These are phyloP conservation scores for Phyllopteryx taeniolatus DNA, from an alignment of 2,113 vertebrate genomes.

Conservation along the genomic window DNA sequence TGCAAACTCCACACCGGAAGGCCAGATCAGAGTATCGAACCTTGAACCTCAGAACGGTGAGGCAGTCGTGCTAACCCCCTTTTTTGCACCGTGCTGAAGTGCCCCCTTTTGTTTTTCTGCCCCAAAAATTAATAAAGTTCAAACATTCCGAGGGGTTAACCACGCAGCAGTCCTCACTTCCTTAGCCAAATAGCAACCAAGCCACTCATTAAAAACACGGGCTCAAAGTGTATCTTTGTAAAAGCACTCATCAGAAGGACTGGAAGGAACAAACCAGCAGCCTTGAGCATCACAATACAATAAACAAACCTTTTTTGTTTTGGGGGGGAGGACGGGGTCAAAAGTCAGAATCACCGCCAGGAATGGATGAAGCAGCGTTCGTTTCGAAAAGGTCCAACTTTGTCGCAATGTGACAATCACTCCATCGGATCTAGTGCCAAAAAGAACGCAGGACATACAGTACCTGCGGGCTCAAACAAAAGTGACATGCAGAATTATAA, in stretches of 20 bases:
- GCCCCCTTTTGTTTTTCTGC: too few relatives aligned
- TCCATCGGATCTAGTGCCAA: constrained; percentile 43
- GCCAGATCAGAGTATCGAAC: too few relatives aligned
- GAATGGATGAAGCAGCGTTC: constrained; percentile 5
- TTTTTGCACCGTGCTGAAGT: too few relatives aligned
- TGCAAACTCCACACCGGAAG: too few relatives aligned
- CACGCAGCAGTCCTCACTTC: constrained; percentile 17
- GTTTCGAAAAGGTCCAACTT: neutral
- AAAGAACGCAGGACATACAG: constrained; percentile 19
- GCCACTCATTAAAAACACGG: constrained; percentile 31
- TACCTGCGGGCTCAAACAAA: constrained; percentile 52
- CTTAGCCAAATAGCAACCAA: constrained; percentile 31
- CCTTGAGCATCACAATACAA: neutral
- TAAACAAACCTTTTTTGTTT: constrained; percentile 11
- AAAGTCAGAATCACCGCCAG: constrained; percentile 12
- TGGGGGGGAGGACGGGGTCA: constrained; percentile 19
- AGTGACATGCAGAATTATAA: constrained; percentile 67
- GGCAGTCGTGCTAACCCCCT: too few relatives aligned
- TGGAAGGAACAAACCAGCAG: neutral
- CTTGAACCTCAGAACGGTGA: too few relatives aligned
- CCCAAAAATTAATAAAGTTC: constrained; percentile 44
- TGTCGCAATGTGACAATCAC: constrained; percentile 25
- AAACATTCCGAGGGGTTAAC: constrained; percentile 49
- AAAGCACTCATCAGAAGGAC: constrained; percentile 45
- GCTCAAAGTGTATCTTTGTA: constrained; percentile 25